Evolutionary conservation across 1,140 invertebrate genomes (phyloP).

Genomic region (Alviniconcha marisindica): DNA sequence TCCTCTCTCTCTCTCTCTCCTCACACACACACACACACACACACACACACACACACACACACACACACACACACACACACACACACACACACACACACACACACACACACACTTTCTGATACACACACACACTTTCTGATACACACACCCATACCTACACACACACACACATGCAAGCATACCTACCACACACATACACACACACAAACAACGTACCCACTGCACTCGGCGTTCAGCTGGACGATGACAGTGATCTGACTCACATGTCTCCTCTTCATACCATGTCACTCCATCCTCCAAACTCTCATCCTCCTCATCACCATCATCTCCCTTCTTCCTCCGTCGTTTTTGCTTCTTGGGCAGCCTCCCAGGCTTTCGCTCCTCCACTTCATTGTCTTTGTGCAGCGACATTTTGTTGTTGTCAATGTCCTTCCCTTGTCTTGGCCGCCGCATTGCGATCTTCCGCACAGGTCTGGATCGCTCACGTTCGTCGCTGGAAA

Average conservation of each 20-base stretch:
- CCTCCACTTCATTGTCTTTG: neutral
- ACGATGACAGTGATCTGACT: constrained; percentile 55
- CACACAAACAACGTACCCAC: constrained; percentile 56
- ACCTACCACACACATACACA: too few species aligned
- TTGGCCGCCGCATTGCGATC: neutral
- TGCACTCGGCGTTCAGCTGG: constrained; percentile 58
- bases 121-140: neutral
- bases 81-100: neutral
- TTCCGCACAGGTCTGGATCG: neutral
- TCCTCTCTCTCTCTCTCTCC: too few species aligned
- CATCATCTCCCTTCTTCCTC: constrained; percentile 29
- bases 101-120: neutral
- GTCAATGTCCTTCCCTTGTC: neutral
- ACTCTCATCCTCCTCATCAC: constrained; percentile 43
- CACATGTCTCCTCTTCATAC: constrained; percentile 66
- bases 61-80: neutral
- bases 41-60: too few species aligned
- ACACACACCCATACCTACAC: neutral
- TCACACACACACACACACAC: too few species aligned
- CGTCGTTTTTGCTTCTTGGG: neutral
- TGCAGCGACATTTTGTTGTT: too few species aligned
- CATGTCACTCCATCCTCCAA: constrained; percentile 60
- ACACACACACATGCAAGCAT: neutral
- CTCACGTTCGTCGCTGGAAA: too few species aligned
- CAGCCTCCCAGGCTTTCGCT: neutral